Evolutionary conservation across 2,113 vertebrate genomes (phyloP), one percentile per base, ranked within the genome.

Genomic region (Procapra przewalskii): DNA sequence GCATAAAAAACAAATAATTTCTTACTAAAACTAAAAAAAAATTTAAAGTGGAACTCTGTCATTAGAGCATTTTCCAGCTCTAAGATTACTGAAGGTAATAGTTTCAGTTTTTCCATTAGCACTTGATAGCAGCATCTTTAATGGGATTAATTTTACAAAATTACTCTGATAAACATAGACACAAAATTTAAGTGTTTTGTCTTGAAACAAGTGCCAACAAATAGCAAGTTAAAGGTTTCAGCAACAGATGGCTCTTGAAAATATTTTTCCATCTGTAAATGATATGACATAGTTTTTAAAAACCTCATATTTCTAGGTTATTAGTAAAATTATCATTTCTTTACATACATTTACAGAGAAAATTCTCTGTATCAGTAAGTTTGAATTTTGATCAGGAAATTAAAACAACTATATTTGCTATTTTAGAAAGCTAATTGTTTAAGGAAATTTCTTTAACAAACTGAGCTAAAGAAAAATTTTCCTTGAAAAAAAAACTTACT

Each of bases 201-300:
- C 62, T 60, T 57, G 62, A 96, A 97, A 85, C 12, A 43, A 64
- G 17, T 92, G 79, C 80, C 45, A 95, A 90, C 33, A 52, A 94
- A 93, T 29, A 91, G 12, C 15, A 84, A 64, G 33, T 55, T 93
- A 91, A 91, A 67, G 10, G 10, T 91, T 97, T 82, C 7, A 92
- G 86, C 52, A 96, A 95, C 95, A 97, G 88, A 97, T 96, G 93
- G 93, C 23, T 90, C 19, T 86, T 83, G 33, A 84, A 96, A 96
- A 33, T 86, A 93, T 90, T 93, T 40, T 92, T 67, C 96, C 93
- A 96, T 92, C 93, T 96, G 85, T 88, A 85, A 94, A 90, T 94
- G 36, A 25, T 52, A 71, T 21, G 19, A 52, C 84, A 25, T 13
- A 92, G 25, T 79, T 92, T 59, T 15, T 29, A 55, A 91, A 82